These are phyloP conservation scores for Entelurus aequoreus DNA, from an alignment of 2,113 vertebrate species.

Conservation along the genomic window DNA sequence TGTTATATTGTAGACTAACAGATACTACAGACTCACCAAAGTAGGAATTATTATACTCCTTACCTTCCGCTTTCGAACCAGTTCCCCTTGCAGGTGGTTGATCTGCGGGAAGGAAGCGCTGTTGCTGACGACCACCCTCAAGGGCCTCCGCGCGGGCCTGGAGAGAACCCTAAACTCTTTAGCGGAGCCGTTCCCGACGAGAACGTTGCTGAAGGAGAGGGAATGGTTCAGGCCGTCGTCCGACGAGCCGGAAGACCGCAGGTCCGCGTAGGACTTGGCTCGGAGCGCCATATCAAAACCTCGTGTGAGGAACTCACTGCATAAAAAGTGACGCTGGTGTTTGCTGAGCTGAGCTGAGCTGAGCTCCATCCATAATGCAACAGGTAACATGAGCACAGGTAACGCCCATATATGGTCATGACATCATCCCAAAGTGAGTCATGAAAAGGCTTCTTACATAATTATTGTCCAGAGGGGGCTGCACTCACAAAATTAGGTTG, in stretches of 20 bases:
- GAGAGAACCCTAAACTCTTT: slow-evolving; percentile 46
- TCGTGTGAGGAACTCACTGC: not conserved
- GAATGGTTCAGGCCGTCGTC: slow-evolving; percentile 55
- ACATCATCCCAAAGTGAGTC: no score
- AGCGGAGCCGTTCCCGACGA: slow-evolving; percentile 16
- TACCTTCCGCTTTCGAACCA: slow-evolving; percentile 72
- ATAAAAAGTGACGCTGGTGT: slow-evolving; percentile 22
- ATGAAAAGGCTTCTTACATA: no score
- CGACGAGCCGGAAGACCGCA: slow-evolving; percentile 41
- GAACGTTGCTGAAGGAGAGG: slow-evolving; percentile 56
- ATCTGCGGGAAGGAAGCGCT: slow-evolving; percentile 60
- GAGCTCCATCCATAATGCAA: slow-evolving; percentile 58
- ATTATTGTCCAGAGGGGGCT: no score
- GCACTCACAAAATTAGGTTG: no score
- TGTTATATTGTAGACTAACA: no score
- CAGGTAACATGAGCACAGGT: slow-evolving; percentile 49
- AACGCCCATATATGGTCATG: no score
- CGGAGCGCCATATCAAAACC: slow-evolving; percentile 57
- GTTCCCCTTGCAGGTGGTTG: slow-evolving; percentile 73
- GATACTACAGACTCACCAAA: not conserved
- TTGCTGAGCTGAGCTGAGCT: slow-evolving; percentile 30
- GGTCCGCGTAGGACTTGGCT: slow-evolving; percentile 65
- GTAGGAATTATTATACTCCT: slow-evolving; percentile 1
- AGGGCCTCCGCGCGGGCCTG: slow-evolving; percentile 39
- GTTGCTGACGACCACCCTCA: slow-evolving; percentile 50